A percentile compares a stretch with the other conserved stretches of the same genome.
phyloP scores from a whole-genome alignment of 2,113 vertebrate species.

The Bubo blakistoni region DNA sequence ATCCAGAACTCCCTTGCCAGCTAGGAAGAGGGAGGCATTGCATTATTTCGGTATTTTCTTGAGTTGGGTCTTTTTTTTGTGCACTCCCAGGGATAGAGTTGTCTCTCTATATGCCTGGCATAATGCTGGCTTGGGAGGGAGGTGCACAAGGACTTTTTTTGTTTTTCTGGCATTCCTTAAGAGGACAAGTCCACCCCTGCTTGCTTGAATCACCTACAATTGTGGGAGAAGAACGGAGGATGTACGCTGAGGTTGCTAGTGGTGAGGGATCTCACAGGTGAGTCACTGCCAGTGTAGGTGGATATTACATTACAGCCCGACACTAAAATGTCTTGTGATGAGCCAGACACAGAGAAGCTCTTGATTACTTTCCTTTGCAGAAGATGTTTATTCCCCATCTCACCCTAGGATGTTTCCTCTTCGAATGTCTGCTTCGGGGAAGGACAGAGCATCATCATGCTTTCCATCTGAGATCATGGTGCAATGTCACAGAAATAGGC shows the following conservation, averaged over 20 bases:
- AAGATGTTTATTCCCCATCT: not conserved
- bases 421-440: not conserved
- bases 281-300: not conserved
- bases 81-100: not conserved
- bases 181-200: constrained; percentile 23
- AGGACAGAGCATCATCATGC: not conserved
- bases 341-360: not conserved
- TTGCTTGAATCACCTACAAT: not conserved
- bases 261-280: not conserved
- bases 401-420: not conserved
- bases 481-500: not conserved
- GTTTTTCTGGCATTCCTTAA: not conserved
- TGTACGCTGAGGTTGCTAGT: not conserved
- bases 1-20: not conserved
- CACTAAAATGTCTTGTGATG: not conserved
- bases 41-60: not conserved
- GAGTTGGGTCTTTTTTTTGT: not conserved
- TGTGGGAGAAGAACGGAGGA: not conserved
- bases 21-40: not conserved
- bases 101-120: not conserved
- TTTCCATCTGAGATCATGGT: not conserved
- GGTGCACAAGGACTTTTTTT: not conserved
- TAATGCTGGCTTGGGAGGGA: not conserved
- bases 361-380: not conserved
- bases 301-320: not conserved